Percentiles rank a stretch among this genome's conserved stretches.
phyloP scores from a whole-genome alignment of 2,888 invertebrate genomes.

The Vandiemenella viatica region DNA sequence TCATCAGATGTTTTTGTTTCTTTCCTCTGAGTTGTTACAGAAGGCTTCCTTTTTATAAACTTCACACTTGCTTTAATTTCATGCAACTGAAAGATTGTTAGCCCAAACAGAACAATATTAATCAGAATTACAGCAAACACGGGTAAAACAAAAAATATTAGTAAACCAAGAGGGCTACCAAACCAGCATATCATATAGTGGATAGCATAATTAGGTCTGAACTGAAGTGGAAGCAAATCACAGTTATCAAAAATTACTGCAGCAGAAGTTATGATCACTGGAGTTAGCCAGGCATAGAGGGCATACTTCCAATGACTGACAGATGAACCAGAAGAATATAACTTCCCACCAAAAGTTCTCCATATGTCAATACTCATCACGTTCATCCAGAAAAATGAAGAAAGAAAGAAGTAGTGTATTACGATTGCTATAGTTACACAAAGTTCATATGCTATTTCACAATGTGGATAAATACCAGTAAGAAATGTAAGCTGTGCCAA shows the following conservation, averaged over 20 bases:
- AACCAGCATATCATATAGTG: constrained; percentile 27
- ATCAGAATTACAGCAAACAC: constrained; percentile 24
- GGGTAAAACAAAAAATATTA: constrained; percentile 28
- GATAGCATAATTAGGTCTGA: constrained; percentile 3
- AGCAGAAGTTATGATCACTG: constrained; percentile 22
- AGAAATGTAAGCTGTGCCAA: constrained; percentile 24
- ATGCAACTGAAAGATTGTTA: constrained; percentile 24
- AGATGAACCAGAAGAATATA: constrained; percentile 10
- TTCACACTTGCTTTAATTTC: background rate
- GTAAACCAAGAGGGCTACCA: constrained; percentile 18
- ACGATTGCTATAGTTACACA: constrained; percentile 20
- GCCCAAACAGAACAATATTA: constrained; percentile 26
- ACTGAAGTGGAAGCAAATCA: constrained; percentile 10
- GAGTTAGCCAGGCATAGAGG: constrained; percentile 28
- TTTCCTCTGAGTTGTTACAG: background rate
- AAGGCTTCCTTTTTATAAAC: background rate
- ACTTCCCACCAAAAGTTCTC: constrained; percentile 25
- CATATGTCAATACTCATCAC: constrained; percentile 31
- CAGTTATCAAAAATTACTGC: constrained; percentile 18
- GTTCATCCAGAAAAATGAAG: constrained; percentile 33
- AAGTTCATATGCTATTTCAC: constrained; percentile 1
- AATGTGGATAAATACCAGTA: constrained; percentile 6
- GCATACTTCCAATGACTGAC: constrained; percentile 20
- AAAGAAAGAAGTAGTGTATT: constrained; percentile 29
- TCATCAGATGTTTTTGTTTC: background rate